Evolutionary conservation across 2,113 vertebrate genomes (phyloP).

Genomic region (Symphodus melops): DNA sequence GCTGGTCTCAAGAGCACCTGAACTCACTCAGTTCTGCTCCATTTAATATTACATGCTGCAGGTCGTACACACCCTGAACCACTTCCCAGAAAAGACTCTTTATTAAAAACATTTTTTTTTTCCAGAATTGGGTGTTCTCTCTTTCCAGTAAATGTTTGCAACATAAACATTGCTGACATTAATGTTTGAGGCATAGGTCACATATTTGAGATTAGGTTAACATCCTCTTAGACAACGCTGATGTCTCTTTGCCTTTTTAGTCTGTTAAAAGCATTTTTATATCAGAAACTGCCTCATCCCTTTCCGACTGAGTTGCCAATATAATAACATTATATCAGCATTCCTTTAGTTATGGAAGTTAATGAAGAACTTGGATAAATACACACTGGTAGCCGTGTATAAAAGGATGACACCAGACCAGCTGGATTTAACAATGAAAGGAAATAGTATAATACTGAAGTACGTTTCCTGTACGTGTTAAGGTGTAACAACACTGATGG

Average conservation of each 20-base stretch:
- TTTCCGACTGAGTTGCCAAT: neutral
- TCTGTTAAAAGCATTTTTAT: neutral
- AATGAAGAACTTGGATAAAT: neutral
- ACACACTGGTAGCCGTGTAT: neutral
- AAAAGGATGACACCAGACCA: neutral
- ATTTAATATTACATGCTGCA: constrained; percentile 1
- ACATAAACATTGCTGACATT: neutral
- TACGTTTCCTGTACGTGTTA: no score
- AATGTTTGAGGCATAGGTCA: neutral
- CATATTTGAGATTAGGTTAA: neutral
- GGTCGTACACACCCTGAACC: neutral
- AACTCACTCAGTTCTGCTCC: neutral
- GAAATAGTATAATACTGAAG: neutral
- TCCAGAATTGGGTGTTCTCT: neutral
- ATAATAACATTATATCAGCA: neutral
- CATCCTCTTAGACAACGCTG: neutral
- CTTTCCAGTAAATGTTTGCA: neutral
- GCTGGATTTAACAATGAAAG: neutral
- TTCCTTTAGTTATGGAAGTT: neutral
- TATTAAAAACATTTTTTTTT: neutral
- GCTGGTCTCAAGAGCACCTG: neutral
- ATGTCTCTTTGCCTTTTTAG: neutral
- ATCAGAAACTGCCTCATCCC: neutral
- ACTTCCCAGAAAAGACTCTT: neutral
- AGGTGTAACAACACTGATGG: neutral